phyloP scores from a whole-genome alignment of 2,797 vertebrate genomes.

The Sebastes wilsoni region DNA sequence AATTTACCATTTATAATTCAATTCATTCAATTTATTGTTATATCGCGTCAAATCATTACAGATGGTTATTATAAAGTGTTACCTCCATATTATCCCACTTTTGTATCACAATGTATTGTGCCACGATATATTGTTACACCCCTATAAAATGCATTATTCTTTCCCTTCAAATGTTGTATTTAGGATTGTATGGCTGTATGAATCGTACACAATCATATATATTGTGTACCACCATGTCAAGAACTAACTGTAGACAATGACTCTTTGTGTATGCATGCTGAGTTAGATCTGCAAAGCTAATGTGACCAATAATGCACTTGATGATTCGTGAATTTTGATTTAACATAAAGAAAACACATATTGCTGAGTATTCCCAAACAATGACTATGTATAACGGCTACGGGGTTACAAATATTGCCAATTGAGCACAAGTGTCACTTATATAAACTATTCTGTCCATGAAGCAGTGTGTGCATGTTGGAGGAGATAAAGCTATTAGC shows the following conservation, averaged over 20 bases:
- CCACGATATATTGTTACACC: constrained; percentile 32
- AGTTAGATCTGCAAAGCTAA: neutral
- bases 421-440: neutral
- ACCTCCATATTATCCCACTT: no score
- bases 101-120: neutral
- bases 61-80: no score
- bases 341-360: neutral
- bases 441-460: neutral
- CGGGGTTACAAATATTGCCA: neutral
- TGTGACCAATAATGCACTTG: neutral
- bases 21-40: no score
- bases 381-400: neutral
- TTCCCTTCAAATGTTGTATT: neutral
- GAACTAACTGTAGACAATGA: neutral
- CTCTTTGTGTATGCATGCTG: neutral
- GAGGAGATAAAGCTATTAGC: neutral
- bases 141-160: neutral
- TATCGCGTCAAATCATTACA: no score
- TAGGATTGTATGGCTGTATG: neutral
- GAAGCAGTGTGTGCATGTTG: neutral
- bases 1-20: no score
- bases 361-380: neutral
- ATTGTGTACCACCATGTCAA: neutral
- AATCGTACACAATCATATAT: neutral
- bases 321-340: neutral